phyloP scores from a whole-genome alignment of 2,888 invertebrate species.

The Hirudinaria manillensis region DNA sequence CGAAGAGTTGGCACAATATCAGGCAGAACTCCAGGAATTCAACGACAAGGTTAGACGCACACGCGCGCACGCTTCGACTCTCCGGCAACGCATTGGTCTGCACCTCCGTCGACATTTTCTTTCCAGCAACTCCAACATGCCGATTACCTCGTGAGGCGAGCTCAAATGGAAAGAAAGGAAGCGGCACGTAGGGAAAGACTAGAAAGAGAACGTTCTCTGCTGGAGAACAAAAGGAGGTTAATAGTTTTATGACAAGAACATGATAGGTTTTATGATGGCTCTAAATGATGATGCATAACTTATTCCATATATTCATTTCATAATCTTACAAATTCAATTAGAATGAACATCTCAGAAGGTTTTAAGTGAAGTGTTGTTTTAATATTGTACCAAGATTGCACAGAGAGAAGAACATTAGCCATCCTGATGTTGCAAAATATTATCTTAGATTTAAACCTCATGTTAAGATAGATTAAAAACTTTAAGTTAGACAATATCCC shows the following conservation, averaged over 20 bases:
- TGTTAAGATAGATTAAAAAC: too few relatives aligned
- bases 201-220: background rate
- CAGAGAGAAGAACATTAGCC: background rate
- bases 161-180: background rate
- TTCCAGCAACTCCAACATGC: conserved; percentile 24
- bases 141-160: background rate
- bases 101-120: background rate
- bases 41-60: conserved; percentile 12
- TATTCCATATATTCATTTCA: too few relatives aligned
- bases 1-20: conserved; percentile 14
- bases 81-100: background rate
- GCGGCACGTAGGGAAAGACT: conserved; percentile 16
- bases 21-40: conserved; percentile 1
- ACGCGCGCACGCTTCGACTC: background rate
- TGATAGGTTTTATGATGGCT: background rate
- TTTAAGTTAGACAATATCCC: too few relatives aligned
- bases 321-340: too few relatives aligned
- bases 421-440: too few relatives aligned
- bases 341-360: background rate
- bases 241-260: background rate
- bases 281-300: background rate
- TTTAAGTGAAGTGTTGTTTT: background rate
- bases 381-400: background rate
- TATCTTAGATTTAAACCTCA: too few relatives aligned
- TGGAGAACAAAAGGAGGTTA: background rate